These are phyloP conservation scores for Tauraco erythrolophus DNA, from an alignment of 2,113 vertebrate genomes.

Conservation along the genomic window DNA sequence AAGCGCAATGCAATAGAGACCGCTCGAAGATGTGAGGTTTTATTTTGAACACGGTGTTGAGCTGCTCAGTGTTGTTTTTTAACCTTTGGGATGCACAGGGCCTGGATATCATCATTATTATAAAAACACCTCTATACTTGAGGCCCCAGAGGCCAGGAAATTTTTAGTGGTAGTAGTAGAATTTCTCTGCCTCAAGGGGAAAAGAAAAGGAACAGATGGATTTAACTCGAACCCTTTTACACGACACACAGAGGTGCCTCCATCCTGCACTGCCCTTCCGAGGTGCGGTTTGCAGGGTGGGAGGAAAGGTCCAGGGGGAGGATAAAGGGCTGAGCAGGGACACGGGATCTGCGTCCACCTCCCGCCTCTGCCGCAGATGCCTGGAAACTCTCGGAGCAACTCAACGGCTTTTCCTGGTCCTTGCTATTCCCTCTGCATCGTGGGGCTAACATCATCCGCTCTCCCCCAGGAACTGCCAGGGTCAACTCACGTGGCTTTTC, in stretches of 20 bases:
- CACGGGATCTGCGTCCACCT: neutral
- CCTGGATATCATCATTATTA: neutral
- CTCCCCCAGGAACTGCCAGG: neutral
- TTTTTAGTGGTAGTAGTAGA: rapidly evolving
- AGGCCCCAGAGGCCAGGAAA: neutral
- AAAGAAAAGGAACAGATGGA: neutral
- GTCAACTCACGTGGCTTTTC: neutral
- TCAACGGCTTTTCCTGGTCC: neutral
- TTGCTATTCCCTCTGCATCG: neutral
- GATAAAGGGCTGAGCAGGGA: neutral
- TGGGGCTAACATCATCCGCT: neutral
- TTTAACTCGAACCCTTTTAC: neutral
- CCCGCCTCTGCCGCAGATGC: neutral
- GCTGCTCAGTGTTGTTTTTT: neutral
- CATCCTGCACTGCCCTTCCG: neutral
- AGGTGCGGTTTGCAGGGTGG: neutral
- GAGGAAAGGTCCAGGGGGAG: neutral
- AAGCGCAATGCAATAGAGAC: neutral
- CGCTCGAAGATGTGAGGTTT: neutral
- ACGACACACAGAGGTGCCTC: rapidly evolving
- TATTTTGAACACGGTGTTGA: neutral
- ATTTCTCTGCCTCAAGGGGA: neutral
- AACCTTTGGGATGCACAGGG: neutral
- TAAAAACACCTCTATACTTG: rapidly evolving
- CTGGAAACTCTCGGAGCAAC: neutral